Conservation (phyloP, 2,888 invertebrate species). For the Troides helena region DNA sequence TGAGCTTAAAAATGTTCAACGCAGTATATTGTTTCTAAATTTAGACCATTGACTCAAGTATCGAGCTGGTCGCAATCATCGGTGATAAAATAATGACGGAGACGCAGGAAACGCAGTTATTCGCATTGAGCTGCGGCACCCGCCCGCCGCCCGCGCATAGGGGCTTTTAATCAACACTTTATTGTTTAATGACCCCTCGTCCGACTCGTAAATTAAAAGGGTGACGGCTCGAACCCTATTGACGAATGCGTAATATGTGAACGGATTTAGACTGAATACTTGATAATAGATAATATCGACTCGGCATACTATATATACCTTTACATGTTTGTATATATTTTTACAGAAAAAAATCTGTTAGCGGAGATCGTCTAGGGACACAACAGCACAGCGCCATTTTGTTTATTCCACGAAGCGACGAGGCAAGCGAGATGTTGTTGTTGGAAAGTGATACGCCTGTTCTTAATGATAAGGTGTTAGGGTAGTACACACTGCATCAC, state of each 20-base stretch:
- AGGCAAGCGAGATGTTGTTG: no score
- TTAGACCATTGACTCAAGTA: conserved; percentile 39
- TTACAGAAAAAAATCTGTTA: no score
- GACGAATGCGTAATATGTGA: conserved; percentile 74
- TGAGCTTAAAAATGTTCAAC: no score
- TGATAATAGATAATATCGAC: conserved; percentile 61
- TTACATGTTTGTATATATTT: background rate
- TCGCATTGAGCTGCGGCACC: conserved; percentile 54
- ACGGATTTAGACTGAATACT: conserved; percentile 68
- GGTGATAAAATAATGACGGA: conserved; percentile 76
- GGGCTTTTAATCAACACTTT: conserved; percentile 81
- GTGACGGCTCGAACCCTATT: conserved; percentile 78
- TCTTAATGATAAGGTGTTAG: no score
- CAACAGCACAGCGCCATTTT: no score
- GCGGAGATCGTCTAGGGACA: no score
- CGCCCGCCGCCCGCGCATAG: conserved; percentile 66
- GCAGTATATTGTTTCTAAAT: background rate
- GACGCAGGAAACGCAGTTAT: conserved; percentile 75
- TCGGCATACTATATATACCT: conserved; percentile 30
- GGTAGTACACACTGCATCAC: no score
- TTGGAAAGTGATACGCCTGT: no score
- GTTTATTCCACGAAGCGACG: no score
- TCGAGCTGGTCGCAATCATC: conserved; percentile 71
- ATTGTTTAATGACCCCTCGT: conserved; percentile 80
- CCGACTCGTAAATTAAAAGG: conserved; percentile 78